Evolutionary conservation across 2,888 invertebrate genomes (phyloP), one percentile per base, ranked within the genome.

Genomic region (Trachelus iudaicus): DNA sequence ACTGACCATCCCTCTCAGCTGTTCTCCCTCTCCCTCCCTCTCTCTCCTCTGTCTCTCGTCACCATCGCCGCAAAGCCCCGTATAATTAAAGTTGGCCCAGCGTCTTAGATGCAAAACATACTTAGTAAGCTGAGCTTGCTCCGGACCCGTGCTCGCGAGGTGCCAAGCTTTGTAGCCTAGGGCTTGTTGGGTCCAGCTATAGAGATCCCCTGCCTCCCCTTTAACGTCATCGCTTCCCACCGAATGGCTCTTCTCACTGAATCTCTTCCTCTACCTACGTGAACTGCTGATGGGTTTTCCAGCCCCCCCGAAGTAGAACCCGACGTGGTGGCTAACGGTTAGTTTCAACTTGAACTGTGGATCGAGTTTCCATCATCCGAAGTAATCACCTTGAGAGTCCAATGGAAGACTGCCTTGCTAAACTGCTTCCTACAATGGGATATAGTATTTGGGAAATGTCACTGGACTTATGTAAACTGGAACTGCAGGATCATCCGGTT

Each of bases 41-140:
- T 69, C 77, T 13, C 40, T 31, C 37, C 71, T 75, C 31, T 33
- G 71, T 30, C 31, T 13, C 13, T 71, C 71, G 71, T 35, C 30
- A 69, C 76, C 75, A 40, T 15, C 75, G 12, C 79, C 77, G 84
- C 83, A 86, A 88, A 88, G 87, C 88, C 85, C 85, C 83, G 88
- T 90, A 89, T 90, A 89, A 89, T 90, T 89, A 89, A 90, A 89
- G 88, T 88, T 86, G 82, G 77, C 56, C 77, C 82, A 87, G 86
- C 89, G 88, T 91, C 90, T 91, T 88, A 90, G 89, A 90, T 89
- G 90, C 89, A 89, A 89, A 91, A 89, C 88, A 89, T 88, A 90
- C 87, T 90, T 89, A 86, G 87, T 87, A 87, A 87, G 85, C 87
- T 82, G 86, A 87, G 88, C 89, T 87, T 88, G 86, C 86, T 83